Conservation (phyloP, 2,113 vertebrate species). For the Heterocephalus glaber region DNA sequence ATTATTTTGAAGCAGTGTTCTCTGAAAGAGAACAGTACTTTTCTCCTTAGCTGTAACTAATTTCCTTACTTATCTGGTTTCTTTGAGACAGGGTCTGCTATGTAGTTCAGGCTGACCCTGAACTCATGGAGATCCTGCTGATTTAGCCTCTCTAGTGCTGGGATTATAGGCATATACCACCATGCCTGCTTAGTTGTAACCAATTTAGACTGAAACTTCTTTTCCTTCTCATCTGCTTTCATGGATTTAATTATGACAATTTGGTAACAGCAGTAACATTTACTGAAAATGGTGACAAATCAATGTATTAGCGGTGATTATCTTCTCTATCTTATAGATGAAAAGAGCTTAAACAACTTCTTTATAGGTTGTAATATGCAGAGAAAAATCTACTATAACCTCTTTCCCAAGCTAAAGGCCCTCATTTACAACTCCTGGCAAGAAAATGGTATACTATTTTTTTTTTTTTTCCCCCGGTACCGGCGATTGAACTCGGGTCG, state of each 20-base stretch:
- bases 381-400: background rate
- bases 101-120: background rate
- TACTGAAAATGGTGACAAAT: conserved; percentile 41
- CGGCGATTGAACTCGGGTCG: too few relatives aligned
- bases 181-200: background rate
- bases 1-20: conserved; percentile 34
- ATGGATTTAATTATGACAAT: conserved; percentile 31
- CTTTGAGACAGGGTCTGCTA: background rate
- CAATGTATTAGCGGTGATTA: background rate
- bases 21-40: conserved; percentile 6
- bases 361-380: background rate
- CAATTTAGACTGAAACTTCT: conserved; percentile 37
- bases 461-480: background rate
- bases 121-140: background rate
- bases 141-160: background rate
- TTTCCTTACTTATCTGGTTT: background rate
- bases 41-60: background rate
- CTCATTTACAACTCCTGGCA: background rate
- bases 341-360: conserved; percentile 13
- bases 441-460: background rate
- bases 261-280: conserved; percentile 25
- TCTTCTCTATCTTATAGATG: background rate
- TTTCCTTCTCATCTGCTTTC: conserved; percentile 57
- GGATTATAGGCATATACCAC: background rate
- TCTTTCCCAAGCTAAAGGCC: background rate